Evolutionary conservation across 2,797 vertebrate species (phyloP).

Genomic region (Cygnus olor): DNA sequence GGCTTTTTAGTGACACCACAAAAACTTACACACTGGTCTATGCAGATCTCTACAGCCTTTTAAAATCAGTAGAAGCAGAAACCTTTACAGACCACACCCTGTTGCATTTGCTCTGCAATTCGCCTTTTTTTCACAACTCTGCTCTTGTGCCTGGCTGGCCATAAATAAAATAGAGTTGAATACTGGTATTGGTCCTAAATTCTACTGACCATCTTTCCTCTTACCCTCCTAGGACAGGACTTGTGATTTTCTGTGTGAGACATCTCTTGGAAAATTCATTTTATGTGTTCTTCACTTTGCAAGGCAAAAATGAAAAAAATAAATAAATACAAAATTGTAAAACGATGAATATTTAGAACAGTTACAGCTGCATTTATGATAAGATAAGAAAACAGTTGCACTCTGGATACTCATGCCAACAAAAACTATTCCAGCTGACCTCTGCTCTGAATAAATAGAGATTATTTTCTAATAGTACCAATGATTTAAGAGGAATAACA

Average conservation of each 20-base stretch:
- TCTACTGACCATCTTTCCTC: neutral
- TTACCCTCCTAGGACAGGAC: neutral
- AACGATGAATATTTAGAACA: neutral
- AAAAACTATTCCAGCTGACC: neutral
- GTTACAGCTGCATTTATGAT: neutral
- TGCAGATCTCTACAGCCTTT: neutral
- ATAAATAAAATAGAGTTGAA: neutral
- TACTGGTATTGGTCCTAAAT: neutral
- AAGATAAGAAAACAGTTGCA: neutral
- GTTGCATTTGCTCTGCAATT: neutral
- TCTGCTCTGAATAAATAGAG: neutral
- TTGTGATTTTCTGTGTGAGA: neutral
- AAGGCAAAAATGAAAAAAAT: neutral
- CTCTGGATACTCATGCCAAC: neutral
- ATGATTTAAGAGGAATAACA: neutral
- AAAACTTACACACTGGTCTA: neutral
- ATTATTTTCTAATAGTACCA: neutral
- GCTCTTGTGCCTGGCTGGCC: neutral
- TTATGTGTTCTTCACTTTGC: neutral
- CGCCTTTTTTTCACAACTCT: neutral
- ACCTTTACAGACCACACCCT: neutral
- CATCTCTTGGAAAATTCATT: neutral
- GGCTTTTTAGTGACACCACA: neutral
- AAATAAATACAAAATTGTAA: neutral
- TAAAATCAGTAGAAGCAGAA: neutral